Conservation (phyloP, 2,888 invertebrate species). For the Cordylochernes scorpioides region DNA sequence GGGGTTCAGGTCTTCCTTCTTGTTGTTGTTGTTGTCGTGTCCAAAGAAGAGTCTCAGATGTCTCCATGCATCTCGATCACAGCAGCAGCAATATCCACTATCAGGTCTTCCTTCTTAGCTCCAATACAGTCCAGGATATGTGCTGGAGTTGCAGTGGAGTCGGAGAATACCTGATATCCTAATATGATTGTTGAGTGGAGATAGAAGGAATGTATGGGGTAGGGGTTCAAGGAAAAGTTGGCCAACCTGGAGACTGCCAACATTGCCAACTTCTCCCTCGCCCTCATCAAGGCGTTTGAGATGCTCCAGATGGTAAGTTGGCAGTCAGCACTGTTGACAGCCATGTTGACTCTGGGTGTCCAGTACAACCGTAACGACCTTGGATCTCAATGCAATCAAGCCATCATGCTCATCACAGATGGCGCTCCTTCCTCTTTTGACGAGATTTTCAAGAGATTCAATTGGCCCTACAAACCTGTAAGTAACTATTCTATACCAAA, state of each 20-base stretch:
- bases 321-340: no score
- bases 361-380: slow-evolving; percentile 20
- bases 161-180: no score
- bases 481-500: slow-evolving; percentile 4
- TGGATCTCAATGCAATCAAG: slow-evolving; percentile 85
- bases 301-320: slow-evolving; percentile 42
- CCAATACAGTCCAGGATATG: no score
- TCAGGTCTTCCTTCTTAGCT: neutral
- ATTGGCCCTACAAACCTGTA: slow-evolving; percentile 47
- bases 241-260: slow-evolving; percentile 39
- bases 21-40: no score
- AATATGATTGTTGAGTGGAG: no score
- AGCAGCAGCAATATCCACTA: no score
- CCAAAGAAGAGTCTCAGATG: no score
- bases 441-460: slow-evolving; percentile 67
- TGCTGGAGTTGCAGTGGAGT: no score
- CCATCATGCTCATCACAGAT: slow-evolving; percentile 96
- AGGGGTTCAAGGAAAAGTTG: slow-evolving; percentile 47
- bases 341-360: no score
- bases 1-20: no score
- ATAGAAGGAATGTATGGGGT: neutral
- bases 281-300: slow-evolving; percentile 54
- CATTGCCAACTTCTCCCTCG: slow-evolving; percentile 54
- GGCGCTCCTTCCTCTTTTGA: slow-evolving; percentile 83
- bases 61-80: no score